Conservation (phyloP, 1,140 invertebrate genomes). For the Sitobion miscanthi region DNA sequence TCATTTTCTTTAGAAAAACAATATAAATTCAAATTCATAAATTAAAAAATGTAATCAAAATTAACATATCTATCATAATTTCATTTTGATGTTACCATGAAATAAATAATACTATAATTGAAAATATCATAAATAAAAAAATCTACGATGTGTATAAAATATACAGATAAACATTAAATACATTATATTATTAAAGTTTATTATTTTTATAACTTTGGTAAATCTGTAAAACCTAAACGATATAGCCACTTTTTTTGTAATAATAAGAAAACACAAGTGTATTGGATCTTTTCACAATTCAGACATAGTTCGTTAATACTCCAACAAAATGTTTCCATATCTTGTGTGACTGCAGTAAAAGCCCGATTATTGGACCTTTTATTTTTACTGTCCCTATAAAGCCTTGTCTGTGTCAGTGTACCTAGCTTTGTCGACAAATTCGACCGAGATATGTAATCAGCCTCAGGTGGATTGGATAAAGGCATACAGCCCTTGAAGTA, state of each 20-base stretch:
- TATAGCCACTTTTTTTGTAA: not conserved
- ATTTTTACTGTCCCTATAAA: not conserved
- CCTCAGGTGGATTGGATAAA: not conserved
- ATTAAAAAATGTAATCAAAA: not conserved
- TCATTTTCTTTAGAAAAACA: not conserved
- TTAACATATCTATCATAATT: not conserved
- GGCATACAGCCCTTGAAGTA: not conserved
- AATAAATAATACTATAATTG: not conserved
- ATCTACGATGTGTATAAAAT: not conserved
- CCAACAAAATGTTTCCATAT: not conserved
- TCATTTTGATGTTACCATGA: not conserved
- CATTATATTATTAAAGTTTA: not conserved
- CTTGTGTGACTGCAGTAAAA: not conserved
- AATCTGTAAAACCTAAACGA: not conserved
- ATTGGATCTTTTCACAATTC: no score
- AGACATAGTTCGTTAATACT: not conserved
- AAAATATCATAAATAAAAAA: not conserved
- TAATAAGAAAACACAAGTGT: no score
- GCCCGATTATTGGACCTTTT: not conserved
- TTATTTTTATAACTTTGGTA: not conserved
- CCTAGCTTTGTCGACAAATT: not conserved
- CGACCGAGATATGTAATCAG: not conserved
- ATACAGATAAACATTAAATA: not conserved
- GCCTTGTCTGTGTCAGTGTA: not conserved
- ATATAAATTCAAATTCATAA: not conserved